Evolutionary conservation across 2,797 vertebrate genomes (phyloP).

Genomic region (Anomalospiza imberbis): DNA sequence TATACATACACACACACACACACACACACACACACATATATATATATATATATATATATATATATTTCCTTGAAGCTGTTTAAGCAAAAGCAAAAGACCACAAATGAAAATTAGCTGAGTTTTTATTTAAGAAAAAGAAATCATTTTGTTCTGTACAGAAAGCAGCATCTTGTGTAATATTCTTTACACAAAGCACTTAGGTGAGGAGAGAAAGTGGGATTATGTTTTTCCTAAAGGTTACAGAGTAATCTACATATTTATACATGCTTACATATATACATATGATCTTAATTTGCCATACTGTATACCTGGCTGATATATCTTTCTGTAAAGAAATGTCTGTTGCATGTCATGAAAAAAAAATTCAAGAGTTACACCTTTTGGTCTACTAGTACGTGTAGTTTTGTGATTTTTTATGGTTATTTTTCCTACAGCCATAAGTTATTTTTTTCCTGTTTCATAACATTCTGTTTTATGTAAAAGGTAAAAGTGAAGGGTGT

Average conservation of each 20-base stretch:
- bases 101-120: conserved; percentile 35
- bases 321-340: conserved; percentile 62
- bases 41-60: background rate
- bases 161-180: conserved; percentile 69
- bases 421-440: conserved; percentile 79
- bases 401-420: conserved; percentile 76
- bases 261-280: conserved; percentile 68
- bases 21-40: too few species aligned
- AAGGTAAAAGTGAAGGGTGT: conserved; percentile 71
- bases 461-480: conserved; percentile 72
- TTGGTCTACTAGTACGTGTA: conserved; percentile 72
- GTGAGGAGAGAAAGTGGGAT: conserved; percentile 46
- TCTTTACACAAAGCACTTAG: conserved; percentile 80
- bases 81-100: conserved; percentile 26
- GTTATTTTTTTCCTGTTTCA: conserved; percentile 75
- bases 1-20: too few species aligned
- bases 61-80: background rate
- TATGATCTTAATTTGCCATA: conserved; percentile 65
- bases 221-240: conserved; percentile 72
- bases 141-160: conserved; percentile 63
- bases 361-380: conserved; percentile 63
- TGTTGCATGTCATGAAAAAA: conserved; percentile 63
- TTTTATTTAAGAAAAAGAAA: conserved; percentile 42
- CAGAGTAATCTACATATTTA: conserved; percentile 70
- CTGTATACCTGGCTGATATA: conserved; percentile 67